Conservation (phyloP, 1,140 invertebrate species). For the Bicyclus anynana region DNA sequence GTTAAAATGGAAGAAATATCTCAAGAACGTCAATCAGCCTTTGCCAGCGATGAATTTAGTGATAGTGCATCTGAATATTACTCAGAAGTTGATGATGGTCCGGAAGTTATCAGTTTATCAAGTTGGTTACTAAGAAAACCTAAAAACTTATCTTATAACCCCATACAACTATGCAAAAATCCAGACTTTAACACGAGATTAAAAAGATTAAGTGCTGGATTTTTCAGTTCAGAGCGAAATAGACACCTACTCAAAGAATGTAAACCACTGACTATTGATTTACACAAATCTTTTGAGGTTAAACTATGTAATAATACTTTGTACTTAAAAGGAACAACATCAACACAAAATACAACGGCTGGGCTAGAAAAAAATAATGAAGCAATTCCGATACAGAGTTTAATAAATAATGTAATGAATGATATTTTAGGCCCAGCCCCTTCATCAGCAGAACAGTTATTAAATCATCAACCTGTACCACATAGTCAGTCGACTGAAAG, state of each 20-base stretch:
- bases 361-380: conserved; percentile 18
- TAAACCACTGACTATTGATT: conserved; percentile 57
- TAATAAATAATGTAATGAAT: not conserved
- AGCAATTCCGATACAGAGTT: conserved; percentile 4
- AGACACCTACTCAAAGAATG: conserved; percentile 45
- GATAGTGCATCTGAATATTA: not conserved
- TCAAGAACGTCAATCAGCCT: conserved; percentile 12
- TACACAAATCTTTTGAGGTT: conserved; percentile 56
- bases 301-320: conserved; percentile 48
- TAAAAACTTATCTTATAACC: conserved; percentile 47
- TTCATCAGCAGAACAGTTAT: too few species aligned
- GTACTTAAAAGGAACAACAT: conserved; percentile 31
- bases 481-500: conserved; percentile 26
- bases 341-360: not conserved
- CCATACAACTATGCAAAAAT: conserved; percentile 63
- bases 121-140: conserved; percentile 61
- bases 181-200: conserved; percentile 68
- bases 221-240: conserved; percentile 50
- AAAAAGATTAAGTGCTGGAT: conserved; percentile 51
- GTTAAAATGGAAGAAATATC: conserved; percentile 24
- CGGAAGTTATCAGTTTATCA: conserved; percentile 31
- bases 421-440: not conserved
- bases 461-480: not conserved
- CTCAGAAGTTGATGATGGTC: not conserved
- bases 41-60: conserved; percentile 7